Evolutionary conservation across 1,140 invertebrate species (phyloP), one percentile per base, ranked within the genome.

Genomic region (Tetranychus cinnabarinus): DNA sequence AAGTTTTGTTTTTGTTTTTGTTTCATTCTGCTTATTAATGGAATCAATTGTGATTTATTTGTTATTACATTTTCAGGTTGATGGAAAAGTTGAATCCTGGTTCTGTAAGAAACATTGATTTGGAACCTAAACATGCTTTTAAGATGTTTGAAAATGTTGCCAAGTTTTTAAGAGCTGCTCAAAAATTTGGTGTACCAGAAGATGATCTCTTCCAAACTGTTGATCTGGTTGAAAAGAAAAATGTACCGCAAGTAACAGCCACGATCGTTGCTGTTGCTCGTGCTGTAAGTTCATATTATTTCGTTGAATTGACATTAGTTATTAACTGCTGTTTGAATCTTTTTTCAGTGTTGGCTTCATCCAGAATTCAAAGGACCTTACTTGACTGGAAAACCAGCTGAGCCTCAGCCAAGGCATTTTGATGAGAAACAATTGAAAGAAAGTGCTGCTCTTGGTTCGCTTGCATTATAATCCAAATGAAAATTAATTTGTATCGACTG

Each of bases 71-170:
- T 23, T 42, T 39, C 33, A 77, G 76, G 57, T 71, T 92, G 64
- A 88, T 92, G 76, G 91, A 93, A 78, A 86, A 84, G 71, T 72
- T 93, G 62, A 75, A 78, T 60, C 88, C 88, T 37, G 85, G 85
- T 65, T 75, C 80, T 61, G 78, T 92, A 50, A 69, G 78, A 69
- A 92, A 90, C 74, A 85, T 91, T 74, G 88, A 91, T 78, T 80
- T 79, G 61, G 82, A 82, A 62, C 87, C 87, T 61, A 84, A 84
- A 68, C 85, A 89, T 67, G 55, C 36, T 13, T 93, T 92, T 80
- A 90, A 89, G 70, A 81, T 92, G 79, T 91, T 92, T 87, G 88
- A 93, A 75, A 93, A 93, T 77, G 86, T 91, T 70, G 87, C 84
- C 76, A 82, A 86, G 76, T 93, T 96, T 75, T 86, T 90, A 71